Evolutionary conservation across 2,113 vertebrate genomes (phyloP).

Genomic region (Serinus canaria): DNA sequence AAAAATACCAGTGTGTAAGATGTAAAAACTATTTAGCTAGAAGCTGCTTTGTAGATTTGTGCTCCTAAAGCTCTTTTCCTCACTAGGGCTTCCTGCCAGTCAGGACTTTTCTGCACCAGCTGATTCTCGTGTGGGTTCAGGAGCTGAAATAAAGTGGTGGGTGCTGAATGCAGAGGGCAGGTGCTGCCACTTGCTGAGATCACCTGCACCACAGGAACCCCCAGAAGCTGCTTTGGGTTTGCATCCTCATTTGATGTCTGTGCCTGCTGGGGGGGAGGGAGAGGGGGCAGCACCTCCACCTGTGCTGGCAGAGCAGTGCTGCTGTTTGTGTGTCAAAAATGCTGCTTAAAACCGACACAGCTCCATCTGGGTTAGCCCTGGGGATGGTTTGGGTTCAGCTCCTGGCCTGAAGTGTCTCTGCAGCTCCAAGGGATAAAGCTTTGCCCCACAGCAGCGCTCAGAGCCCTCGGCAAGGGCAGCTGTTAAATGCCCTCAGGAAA

Average conservation of each 20-base stretch:
- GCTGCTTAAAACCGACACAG: not conserved
- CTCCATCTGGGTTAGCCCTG: fast-evolving
- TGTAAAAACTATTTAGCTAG: not conserved
- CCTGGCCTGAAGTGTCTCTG: not conserved
- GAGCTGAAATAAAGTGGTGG: too few species aligned
- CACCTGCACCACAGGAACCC: fast-evolving
- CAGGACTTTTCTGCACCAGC: not conserved
- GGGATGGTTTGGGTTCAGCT: not conserved
- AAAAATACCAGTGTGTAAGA: not conserved
- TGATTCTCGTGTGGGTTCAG: not conserved
- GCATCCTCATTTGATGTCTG: not conserved
- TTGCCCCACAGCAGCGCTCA: fast-evolving
- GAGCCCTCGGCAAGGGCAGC: not conserved
- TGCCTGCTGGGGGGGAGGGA: fast-evolving
- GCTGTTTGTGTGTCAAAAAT: not conserved
- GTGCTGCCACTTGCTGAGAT: fast-evolving
- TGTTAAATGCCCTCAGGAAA: not conserved
- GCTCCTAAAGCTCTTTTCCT: not conserved
- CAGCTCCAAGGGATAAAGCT: not conserved
- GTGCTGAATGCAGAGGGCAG: not conserved
- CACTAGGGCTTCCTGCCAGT: not conserved
- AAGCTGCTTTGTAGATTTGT: not conserved
- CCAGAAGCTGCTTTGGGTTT: fast-evolving
- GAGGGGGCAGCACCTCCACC: fast-evolving
- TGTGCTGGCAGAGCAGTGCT: not conserved